Evolutionary conservation across 1,140 invertebrate genomes (phyloP), one percentile per base, ranked within the genome.

Genomic region (Nixonia krombeini): DNA sequence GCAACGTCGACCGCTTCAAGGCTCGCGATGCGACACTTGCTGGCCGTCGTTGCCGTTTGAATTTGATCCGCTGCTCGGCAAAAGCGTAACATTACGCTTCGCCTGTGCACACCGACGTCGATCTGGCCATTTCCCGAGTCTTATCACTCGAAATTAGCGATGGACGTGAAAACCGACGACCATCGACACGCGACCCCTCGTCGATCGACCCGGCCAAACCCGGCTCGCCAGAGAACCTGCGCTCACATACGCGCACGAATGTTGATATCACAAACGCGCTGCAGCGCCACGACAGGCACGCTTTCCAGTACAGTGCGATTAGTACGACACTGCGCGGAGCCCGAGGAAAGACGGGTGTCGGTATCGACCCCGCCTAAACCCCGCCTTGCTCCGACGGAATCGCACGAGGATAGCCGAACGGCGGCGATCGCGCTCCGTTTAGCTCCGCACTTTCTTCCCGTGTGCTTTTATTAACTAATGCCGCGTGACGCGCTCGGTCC

Each of bases 291-390:
- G 62, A 40, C 37, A 41, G 44, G 40, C 46, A 42, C 62, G 45
- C 46, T 66, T 74, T 75, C 53, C 26, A 62, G 64, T 72, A 55
- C 62, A 38, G 44, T 52, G 56, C 71, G 67, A 73, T 69, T 70
- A 72, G 67, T 70, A 74, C 66, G 68, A 76, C 66, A 67, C 70
- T 64, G 63, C 55, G 74, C 68, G 67, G 62, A 74, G 74, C 72
- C 73, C 66, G 73, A 55, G 64, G 64, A 70, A 78, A 75, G 71
- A 69, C 71, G 74, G 63, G 56, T 55, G 62, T 61, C 62, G 62
- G 76, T 83, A 83, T 83, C 81, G 81, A 83, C 81, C 81, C 81
- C 81, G 81, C 81, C 81, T 83, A 82, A 79, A 79, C 79, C 77
- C 81, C 81, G 81, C 81, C 81, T 81, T 56, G 71, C 53, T 64